phyloP scores from a whole-genome alignment of 2,113 vertebrate genomes.

The Istiophorus platypterus region DNA sequence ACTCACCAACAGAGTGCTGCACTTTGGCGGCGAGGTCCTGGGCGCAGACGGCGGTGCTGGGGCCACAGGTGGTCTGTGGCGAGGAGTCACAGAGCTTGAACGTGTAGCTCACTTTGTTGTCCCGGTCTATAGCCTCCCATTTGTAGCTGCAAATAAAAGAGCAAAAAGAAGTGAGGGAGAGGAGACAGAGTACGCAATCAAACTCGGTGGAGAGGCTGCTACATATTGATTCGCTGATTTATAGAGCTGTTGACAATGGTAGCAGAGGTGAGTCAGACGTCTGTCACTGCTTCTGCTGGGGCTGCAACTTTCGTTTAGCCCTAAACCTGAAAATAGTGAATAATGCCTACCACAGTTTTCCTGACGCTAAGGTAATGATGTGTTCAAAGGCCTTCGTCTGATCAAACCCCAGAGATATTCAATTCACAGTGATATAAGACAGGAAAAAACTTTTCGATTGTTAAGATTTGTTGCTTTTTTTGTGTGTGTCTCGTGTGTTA shows the following conservation, averaged over 20 bases:
- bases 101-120: constrained; percentile 86
- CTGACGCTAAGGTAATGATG: too few relatives aligned
- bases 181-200: not conserved
- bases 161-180: not conserved
- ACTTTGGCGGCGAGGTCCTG: constrained; percentile 30
- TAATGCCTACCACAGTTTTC: too few relatives aligned
- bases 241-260: not conserved
- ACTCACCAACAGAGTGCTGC: constrained; percentile 90
- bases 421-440: too few relatives aligned
- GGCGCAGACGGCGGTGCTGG: constrained; percentile 85
- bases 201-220: not conserved
- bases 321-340: too few relatives aligned
- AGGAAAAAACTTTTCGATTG: too few relatives aligned
- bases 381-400: too few relatives aligned
- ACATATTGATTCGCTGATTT: not conserved
- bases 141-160: constrained; percentile 85
- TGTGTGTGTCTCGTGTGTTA: too few relatives aligned
- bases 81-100: constrained; percentile 87
- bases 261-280: too few relatives aligned
- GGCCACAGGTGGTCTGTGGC: constrained; percentile 78
- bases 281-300: too few relatives aligned
- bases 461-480: too few relatives aligned
- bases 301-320: too few relatives aligned
- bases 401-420: too few relatives aligned
- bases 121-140: constrained; percentile 91